Percentiles rank a stretch among this genome's conserved stretches.
phyloP scores from a whole-genome alignment of 2,113 vertebrate species.

The Mobula hypostoma region DNA sequence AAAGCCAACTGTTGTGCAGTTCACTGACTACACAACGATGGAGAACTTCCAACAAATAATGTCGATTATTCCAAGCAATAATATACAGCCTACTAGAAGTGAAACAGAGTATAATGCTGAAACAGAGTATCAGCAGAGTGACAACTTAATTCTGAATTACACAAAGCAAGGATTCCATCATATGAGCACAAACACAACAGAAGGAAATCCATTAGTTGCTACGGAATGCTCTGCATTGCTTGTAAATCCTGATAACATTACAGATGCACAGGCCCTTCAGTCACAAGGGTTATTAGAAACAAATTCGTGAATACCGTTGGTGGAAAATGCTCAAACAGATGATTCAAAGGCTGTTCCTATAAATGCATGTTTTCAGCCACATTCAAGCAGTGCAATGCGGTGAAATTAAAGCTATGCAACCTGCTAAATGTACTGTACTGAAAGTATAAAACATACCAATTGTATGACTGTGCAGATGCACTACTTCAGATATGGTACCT shows the following conservation, averaged over 20 bases:
- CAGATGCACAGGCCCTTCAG: too few species aligned
- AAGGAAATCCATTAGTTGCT: not conserved
- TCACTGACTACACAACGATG: conserved; percentile 66
- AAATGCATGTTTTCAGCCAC: not conserved
- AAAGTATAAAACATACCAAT: too few species aligned
- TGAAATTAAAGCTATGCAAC: not conserved
- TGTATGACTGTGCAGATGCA: too few species aligned
- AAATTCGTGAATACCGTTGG: not conserved
- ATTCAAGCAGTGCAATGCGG: not conserved
- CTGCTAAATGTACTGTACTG: too few species aligned
- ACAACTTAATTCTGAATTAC: conserved; percentile 42
- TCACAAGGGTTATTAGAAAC: not conserved
- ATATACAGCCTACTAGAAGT: conserved; percentile 28
- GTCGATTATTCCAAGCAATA: not conserved
- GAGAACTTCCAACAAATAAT: conserved; percentile 55
- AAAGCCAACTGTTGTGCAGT: conserved; percentile 40
- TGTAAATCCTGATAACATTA: not conserved
- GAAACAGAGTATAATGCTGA: conserved; percentile 39
- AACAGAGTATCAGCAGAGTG: conserved; percentile 20
- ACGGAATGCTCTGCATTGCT: not conserved
- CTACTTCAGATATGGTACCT: too few species aligned
- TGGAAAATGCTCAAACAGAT: not conserved
- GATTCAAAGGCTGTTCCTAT: not conserved
- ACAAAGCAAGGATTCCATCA: conserved; percentile 41
- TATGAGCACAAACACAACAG: not conserved